Evolutionary conservation across 1,140 invertebrate genomes (phyloP), one percentile per base, ranked within the genome.

Genomic region (Vanessa tameamea): DNA sequence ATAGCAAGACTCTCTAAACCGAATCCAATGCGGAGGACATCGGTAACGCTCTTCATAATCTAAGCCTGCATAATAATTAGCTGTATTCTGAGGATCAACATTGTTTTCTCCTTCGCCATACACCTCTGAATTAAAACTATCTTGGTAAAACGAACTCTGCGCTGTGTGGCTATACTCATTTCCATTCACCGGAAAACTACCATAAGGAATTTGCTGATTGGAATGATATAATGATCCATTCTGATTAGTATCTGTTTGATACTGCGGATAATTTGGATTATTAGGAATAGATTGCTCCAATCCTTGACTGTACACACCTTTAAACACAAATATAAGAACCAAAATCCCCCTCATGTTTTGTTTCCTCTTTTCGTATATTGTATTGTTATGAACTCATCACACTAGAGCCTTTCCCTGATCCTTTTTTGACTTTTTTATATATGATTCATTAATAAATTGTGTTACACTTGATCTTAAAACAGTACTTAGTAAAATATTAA

Each of bases 11-110:
- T 96, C 94, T 76, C 95, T 94, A 84, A 94, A 97, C 15, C 94
- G 94, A 31, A 96, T 92, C 97, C 97, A 98, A 87, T 97, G 94
- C 64, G 96, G 95, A 0, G 97, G 97, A 92, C 98, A 98, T 74
- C 92, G 89, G 69, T 94, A 93, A 47, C 93, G 90, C 57, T 93
- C 91, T 47, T 90, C 89, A 65, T 89, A 91, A 78, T 91, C 87
- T 71, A 91, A 82, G 7, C 87, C 88, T 20, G 88, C 91, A 59
- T 89, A 91, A 65, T 87, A 90, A 20, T 78, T 84, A 2, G 85
- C 86, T 9, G 86, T 87, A 57, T 87, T 87, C 72, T 92, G 88
- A 4, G 89, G 84, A 73, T 93, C 87, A 20, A 88, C 78, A n/a
- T 88, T 87, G 55, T 90, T 89, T 15, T 92, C 87, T 50, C 83